Conservation (phyloP, 2,888 invertebrate species). For the Lymantria dispar region DNA sequence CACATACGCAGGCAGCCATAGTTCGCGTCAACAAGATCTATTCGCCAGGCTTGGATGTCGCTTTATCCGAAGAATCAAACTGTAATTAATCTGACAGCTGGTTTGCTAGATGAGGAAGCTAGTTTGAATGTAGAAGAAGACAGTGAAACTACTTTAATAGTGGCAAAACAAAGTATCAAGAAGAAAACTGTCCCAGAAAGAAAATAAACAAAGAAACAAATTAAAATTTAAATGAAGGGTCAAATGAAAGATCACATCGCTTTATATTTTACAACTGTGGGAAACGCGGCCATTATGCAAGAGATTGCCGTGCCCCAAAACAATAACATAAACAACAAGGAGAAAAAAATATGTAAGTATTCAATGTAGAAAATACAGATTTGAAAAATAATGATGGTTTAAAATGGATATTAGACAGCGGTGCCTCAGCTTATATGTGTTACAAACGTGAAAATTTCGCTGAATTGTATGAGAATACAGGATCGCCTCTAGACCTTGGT, state of each 20-base stretch:
- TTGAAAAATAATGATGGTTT: slow-evolving; percentile 6
- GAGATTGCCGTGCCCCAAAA: not conserved
- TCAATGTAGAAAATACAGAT: not conserved
- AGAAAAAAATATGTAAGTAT: not conserved
- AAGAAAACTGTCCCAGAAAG: not conserved
- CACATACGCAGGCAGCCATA: no score
- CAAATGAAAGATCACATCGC: no score
- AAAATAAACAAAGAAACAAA: not conserved
- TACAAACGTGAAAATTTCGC: no score
- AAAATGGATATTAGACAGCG: no score
- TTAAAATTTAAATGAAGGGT: not conserved
- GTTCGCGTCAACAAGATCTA: no score
- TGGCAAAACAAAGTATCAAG: not conserved
- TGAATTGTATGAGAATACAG: no score
- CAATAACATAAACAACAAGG: not conserved
- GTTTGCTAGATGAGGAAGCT: not conserved
- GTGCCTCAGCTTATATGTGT: no score
- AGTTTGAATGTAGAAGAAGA: not conserved
- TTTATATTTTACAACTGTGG: not conserved
- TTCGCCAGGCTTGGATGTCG: no score
- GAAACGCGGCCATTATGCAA: not conserved
- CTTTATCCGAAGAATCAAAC: no score
- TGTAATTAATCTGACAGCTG: no score
- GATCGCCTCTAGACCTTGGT: no score
- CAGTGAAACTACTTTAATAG: not conserved